These are phyloP conservation scores for Teleopsis dalmanni DNA, from an alignment of 1,140 invertebrate genomes.

Conservation along the genomic window DNA sequence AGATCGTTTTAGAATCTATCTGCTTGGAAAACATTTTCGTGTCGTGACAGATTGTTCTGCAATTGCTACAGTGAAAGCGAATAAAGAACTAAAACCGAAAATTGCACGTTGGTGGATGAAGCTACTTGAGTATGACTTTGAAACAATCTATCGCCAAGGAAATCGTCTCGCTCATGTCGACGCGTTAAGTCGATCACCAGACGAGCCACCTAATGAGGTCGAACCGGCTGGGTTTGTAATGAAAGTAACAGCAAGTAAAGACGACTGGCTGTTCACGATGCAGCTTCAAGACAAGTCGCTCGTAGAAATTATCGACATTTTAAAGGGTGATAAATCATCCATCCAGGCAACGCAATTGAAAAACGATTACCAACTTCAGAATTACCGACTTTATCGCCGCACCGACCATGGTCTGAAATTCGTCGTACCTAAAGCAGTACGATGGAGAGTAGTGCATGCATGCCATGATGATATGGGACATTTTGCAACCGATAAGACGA, in stretches of 20 bases:
- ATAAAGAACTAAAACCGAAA: slow-evolving; percentile 15
- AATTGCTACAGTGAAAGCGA: slow-evolving; percentile 19
- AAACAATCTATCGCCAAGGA: neutral
- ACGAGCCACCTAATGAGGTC: neutral
- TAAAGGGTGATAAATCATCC: neutral
- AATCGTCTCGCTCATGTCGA: neutral
- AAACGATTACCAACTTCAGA: neutral
- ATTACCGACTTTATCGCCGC: neutral
- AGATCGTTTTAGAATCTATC: slow-evolving; percentile 1
- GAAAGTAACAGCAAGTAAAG: neutral
- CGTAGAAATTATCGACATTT: neutral
- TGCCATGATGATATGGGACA: slow-evolving; percentile 26
- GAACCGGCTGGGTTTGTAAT: neutral
- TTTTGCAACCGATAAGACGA: slow-evolving; percentile 21
- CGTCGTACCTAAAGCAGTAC: slow-evolving; percentile 8
- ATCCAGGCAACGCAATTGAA: neutral
- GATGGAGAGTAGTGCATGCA: slow-evolving; percentile 7
- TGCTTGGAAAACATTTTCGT: slow-evolving; percentile 21
- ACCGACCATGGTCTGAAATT: neutral
- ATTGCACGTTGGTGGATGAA: neutral
- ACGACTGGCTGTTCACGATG: neutral
- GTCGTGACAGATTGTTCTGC: neutral
- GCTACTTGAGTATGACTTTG: neutral
- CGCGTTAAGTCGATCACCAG: neutral
- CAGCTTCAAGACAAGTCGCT: neutral